Evolutionary conservation across 2,888 invertebrate species (phyloP), one percentile per base, ranked within the genome.

Genomic region (Masnerella sp.): DNA sequence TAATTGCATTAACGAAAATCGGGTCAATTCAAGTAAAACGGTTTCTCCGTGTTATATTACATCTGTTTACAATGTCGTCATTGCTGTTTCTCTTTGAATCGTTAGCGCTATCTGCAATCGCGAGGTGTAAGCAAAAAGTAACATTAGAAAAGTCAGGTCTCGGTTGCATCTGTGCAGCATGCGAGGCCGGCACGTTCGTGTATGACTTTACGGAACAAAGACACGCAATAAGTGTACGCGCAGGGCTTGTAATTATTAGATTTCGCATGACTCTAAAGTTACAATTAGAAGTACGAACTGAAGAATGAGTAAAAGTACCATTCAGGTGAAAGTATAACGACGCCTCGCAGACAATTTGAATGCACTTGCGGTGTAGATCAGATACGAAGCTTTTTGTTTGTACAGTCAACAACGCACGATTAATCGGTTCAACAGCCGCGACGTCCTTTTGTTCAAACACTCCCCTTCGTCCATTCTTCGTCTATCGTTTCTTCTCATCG

Each of bases 251-350:
- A 72, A 73, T 73, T 67, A 73, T 68, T 59, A 49, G 54, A 51
- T 62, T 68, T 68, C 58, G 68, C 64, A 42, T 74, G 68, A 40
- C 58, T 67, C 45, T 52, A 17, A 32, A 52, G 74, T 58, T 59
- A 69, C 68, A 69, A 74, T 74, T 74, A 74, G 54, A 68, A 12
- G 51, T 68, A 15, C 34, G 52, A 58, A 25, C 59, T 28, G 74
- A 49, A 68, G 58, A 74, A 58, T 69, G 64, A 42, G 74, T 74
- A 74, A 74, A 74, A 74, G 74, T 69, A 68, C 68, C 52, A 73
- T 62, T 58, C 62, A 34, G 25, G 74, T 64, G 74, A 74, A 74
- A 74, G 74, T 69, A 52, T 72, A 72, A 73, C 51, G 43, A 62
- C 58, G 49, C 43, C 54, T 73, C 18, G 68, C 12, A 42, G 38